Conservation (phyloP, 2,888 invertebrate species). For the Eilema sororculum region DNA sequence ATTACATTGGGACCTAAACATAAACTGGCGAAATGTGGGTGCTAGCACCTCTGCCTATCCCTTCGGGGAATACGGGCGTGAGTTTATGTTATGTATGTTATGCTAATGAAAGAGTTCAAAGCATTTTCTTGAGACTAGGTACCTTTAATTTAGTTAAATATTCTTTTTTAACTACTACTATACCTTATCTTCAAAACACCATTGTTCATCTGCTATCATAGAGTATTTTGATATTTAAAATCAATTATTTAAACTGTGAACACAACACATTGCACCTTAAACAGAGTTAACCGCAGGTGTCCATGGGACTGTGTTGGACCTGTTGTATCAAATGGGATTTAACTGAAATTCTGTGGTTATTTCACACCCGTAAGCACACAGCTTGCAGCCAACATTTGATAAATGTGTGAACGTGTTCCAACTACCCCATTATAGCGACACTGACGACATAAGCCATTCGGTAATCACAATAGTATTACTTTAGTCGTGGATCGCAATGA, state of each 20-base stretch:
- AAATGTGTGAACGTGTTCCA: conserved; percentile 52
- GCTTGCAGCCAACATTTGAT: conserved; percentile 50
- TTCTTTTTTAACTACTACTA: neutral
- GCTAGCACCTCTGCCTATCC: too few relatives aligned
- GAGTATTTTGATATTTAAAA: neutral
- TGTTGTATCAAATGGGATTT: conserved; percentile 41
- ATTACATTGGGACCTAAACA: too few relatives aligned
- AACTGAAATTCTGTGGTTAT: conserved; percentile 63
- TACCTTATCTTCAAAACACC: neutral
- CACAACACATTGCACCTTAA: neutral
- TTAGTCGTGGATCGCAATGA: neutral
- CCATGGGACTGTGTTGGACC: conserved; percentile 46
- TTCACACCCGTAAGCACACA: conserved; percentile 36
- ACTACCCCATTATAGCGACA: conserved; percentile 21
- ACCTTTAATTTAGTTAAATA: neutral
- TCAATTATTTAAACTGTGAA: neutral
- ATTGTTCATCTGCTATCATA: neutral
- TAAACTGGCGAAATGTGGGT: too few relatives aligned
- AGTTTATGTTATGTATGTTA: too few relatives aligned
- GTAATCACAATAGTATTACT: neutral
- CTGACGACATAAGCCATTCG: conserved; percentile 9
- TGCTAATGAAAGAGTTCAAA: too few relatives aligned
- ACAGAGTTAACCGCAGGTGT: conserved; percentile 41
- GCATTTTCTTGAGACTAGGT: too few relatives aligned
- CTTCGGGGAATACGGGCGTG: too few relatives aligned